phyloP scores from a whole-genome alignment of 2,888 invertebrate species.

The Anorthoa munda region DNA sequence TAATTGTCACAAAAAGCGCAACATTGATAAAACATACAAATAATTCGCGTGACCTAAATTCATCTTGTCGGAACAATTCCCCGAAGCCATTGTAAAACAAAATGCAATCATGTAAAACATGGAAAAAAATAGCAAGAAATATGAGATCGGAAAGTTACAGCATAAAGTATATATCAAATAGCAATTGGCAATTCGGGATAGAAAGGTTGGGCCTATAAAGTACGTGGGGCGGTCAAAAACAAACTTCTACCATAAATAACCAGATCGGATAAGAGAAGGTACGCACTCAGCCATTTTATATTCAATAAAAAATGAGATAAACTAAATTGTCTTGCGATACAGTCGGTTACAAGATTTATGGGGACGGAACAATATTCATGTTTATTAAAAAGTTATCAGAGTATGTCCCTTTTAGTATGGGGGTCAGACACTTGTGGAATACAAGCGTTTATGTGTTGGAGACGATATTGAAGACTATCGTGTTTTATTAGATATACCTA shows the following conservation, averaged over 20 bases:
- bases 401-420: conserved; percentile 59
- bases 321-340: conserved; percentile 85
- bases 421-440: conserved; percentile 65
- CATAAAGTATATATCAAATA: conserved; percentile 89
- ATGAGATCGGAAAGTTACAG: conserved; percentile 86
- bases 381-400: conserved; percentile 69
- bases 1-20: neutral
- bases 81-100: conserved; percentile 59
- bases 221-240: conserved; percentile 91
- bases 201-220: conserved; percentile 90
- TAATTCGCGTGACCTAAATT: conserved; percentile 22
- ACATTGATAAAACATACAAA: neutral
- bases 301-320: conserved; percentile 90
- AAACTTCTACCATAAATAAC: conserved; percentile 90
- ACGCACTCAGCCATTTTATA: conserved; percentile 88
- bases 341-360: conserved; percentile 81
- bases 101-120: conserved; percentile 73
- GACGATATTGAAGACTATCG: conserved; percentile 28
- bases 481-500: conserved; percentile 6
- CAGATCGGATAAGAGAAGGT: conserved; percentile 89
- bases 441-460: conserved; percentile 18
- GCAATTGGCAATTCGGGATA: conserved; percentile 89
- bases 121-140: conserved; percentile 81
- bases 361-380: conserved; percentile 69
- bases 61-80: conserved; percentile 19